Base-by-base conservation (phyloP, 2,888 invertebrate species). In the Anoncus sp. region DNA sequence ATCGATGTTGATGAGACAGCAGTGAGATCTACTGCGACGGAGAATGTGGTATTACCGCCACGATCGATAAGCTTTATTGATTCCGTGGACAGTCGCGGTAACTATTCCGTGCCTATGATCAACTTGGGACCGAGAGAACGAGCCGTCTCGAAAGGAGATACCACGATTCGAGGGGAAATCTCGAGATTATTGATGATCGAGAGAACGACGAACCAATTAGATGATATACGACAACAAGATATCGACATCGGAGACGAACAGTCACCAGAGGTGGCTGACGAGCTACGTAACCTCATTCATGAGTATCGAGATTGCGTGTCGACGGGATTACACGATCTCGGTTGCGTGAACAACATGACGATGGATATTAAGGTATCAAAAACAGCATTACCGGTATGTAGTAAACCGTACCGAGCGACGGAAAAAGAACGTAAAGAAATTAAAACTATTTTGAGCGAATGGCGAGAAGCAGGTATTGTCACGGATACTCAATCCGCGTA, bases 281-380 rank as follows among this genome's bases (percentile, higher is more conserved):
- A 69, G 1, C 12, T 69, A 7, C 24, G 22, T 12, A 5, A 12
- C 38, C 10, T 69, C 12, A 14, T 59, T 10, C 59, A 59, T 16
- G 49, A 69, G 12, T 69, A 24, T 24, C 59, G 69, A 16, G 69
- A 59, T 18, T 59, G 38, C 10, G n/a, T 69, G 0, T 69, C 69
- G 3, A 69, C 49, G 0, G 24, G 22, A 1, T 18, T 59, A 24
- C 24, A 49, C 3, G 69, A 69, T 14, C 59, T 69, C 2, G 49
- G 69, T 5, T 69, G 40, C 14, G 59, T 59, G 0, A 59, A 59
- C 1, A 38, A 38, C 10, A 10, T 38, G 12, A 38, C 38, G 5
- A 38, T 38, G 38, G 38, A 9, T 9, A 31, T 31, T 31, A 6
- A 31, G 14, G 16, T 57, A 3, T 5, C 0, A 6, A 7, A 31